Base-by-base conservation (phyloP, 2,113 vertebrate genomes). In the Meriones unguiculatus region DNA sequence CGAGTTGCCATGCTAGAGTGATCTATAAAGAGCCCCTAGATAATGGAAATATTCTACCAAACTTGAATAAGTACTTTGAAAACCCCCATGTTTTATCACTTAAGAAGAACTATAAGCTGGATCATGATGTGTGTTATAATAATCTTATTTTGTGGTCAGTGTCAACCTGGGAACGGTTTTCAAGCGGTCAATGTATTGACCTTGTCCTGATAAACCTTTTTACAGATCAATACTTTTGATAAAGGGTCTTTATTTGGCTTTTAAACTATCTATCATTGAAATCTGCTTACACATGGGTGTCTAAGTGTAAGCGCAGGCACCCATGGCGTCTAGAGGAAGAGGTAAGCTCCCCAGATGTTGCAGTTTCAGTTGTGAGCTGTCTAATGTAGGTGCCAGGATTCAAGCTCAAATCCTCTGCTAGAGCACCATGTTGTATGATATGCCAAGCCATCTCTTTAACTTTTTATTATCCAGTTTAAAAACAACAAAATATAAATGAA, bases 61-160 rank as follows among this genome's bases (percentile, higher is more conserved):
- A 35, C 59, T 70, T 28, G 46, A 93, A 22, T 28, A 77, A 67
- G 59, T 14, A 38, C 78, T 95, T 93, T 69, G 87, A 85, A 90
- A 93, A 75, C 14, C 65, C 32, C n/a, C 8, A 0, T 28, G n/a
- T 24, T 46, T 85, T 72, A 25, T 32, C 80, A 54, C 7, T n/a
- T 86, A 62, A 25, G 65, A 78, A 41, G 41, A 85, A 87, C 20
- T 28, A 64, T 13, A 57, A 46, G n/a, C 59, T 67, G 30, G 64
- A 77, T 3, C 18, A 12, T 13, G 73, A 50, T n/a, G n/a, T 25
- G 22, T 30, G 22, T 32, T 80, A 5, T 32, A 25, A 54, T 17
- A 50, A 32, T 8, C 87, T 91, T 89, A 92, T 90, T 52, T 50
- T 70, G 41, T 11, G 64, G 85, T 46, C 82, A 52, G 1, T n/a